Evolutionary conservation across 2,113 vertebrate species (phyloP), one percentile per base, ranked within the genome.

Genomic region (Narcine bancroftii): DNA sequence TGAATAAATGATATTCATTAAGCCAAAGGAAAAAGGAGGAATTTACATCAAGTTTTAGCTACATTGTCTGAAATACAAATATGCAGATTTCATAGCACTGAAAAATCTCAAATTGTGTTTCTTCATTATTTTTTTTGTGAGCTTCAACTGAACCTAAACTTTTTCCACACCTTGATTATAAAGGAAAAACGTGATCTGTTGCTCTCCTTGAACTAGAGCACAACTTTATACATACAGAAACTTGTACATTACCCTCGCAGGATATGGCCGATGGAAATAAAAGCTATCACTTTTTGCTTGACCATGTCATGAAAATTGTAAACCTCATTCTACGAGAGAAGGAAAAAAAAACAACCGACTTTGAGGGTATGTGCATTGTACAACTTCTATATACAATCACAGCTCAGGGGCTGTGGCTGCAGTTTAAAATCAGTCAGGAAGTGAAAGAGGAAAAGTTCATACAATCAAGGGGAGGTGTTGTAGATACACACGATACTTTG

Each of bases 1-100:
- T 99, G 98, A 99, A 99, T 99, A 99, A 99, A 99, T 99, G 98
- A 99, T 99, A 99, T 99, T 99, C 98, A 99, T 99, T 99, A 98
- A 99, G 98, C 98, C 98, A 99, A 99, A 99, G 96, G 97, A 97
- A 96, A 97, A 97, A 97, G 96, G 97, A 97, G 97, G 97, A 99
- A 99, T 99, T 99, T 99, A 99, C 98, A 99, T 98, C 97, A 97
- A 97, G 96, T 98, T 97, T 98, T 98, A 99, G 98, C 98, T 99
- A 99, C 98, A 99, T 99, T 97, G 97, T 98, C 97, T 98, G 98
- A 99, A 98, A 99, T 99, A 99, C 98, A 99, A 99, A 99, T 99
- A 99, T 99, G 98, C 97, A 98, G 98, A 98, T 98, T 97, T 97
- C 97, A 99, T 96, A 94, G 98, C 97, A 98, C 97, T 97, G 97